Conservation (phyloP, 2,888 invertebrate species). For the Priocnemis perturbator region DNA sequence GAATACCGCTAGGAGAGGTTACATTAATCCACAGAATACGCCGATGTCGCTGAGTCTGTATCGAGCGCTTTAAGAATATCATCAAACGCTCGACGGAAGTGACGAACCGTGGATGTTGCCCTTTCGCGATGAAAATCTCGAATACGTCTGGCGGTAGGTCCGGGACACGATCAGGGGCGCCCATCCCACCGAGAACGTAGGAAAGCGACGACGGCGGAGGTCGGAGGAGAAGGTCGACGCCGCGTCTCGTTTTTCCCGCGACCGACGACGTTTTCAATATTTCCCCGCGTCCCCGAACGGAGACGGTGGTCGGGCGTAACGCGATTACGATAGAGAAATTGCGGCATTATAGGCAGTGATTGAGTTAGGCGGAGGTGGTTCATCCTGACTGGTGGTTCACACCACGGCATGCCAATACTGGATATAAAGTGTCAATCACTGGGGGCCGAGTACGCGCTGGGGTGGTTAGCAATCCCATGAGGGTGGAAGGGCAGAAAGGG, state of each 20-base stretch:
- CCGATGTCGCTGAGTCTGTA: too few relatives aligned
- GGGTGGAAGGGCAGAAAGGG: slow-evolving; percentile 24
- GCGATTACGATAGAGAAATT: slow-evolving; percentile 72
- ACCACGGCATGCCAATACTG: slow-evolving; percentile 62
- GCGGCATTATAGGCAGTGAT: slow-evolving; percentile 73
- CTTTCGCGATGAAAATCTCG: too few relatives aligned
- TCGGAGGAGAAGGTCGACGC: slow-evolving; percentile 27
- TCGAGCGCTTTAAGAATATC: too few relatives aligned
- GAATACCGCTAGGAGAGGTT: too few relatives aligned
- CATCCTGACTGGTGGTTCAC: slow-evolving; percentile 59
- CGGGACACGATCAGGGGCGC: too few relatives aligned
- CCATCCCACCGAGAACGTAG: not conserved
- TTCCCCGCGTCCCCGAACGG: slow-evolving; percentile 46
- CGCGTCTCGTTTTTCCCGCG: slow-evolving; percentile 46
- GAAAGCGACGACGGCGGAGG: slow-evolving; percentile 12
- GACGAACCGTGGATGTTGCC: too few relatives aligned
- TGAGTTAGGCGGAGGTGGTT: slow-evolving; percentile 69
- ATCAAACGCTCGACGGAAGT: too few relatives aligned
- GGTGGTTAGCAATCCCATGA: slow-evolving; percentile 48
- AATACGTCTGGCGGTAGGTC: too few relatives aligned
- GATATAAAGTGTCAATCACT: slow-evolving; percentile 72
- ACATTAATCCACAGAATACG: too few relatives aligned
- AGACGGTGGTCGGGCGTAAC: slow-evolving; percentile 61
- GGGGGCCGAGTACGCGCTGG: slow-evolving; percentile 47
- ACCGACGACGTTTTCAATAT: slow-evolving; percentile 52